These are phyloP conservation scores for Pseudochaenichthys georgianus DNA, from an alignment of 2,797 vertebrate species.

Conservation along the genomic window DNA sequence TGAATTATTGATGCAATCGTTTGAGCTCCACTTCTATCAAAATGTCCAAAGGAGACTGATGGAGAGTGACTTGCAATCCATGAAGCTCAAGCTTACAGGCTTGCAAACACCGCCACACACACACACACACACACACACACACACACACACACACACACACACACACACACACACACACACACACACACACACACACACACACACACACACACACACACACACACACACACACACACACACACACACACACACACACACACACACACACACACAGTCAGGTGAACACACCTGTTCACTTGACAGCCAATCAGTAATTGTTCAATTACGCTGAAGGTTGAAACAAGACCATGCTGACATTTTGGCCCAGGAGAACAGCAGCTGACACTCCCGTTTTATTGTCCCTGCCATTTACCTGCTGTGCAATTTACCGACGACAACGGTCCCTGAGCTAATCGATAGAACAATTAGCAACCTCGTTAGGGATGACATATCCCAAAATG, in stretches of 20 bases:
- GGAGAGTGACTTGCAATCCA: constrained; percentile 43
- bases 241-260: too few relatives aligned
- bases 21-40: constrained; percentile 33
- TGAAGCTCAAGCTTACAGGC: constrained; percentile 11
- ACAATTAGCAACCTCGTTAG: constrained; percentile 49
- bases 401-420: constrained; percentile 37
- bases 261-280: background rate
- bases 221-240: too few relatives aligned
- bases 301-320: constrained; percentile 55
- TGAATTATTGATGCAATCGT: constrained; percentile 47
- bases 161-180: too few relatives aligned
- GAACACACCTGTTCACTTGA: constrained; percentile 33
- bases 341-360: constrained; percentile 36
- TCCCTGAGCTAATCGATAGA: constrained; percentile 48
- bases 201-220: too few relatives aligned
- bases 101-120: background rate
- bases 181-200: too few relatives aligned
- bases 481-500: constrained; percentile 26
- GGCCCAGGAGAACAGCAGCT: constrained; percentile 55
- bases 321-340: constrained; percentile 62
- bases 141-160: too few relatives aligned
- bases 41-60: constrained; percentile 29
- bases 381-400: constrained; percentile 50
- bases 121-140: too few relatives aligned
- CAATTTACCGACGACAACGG: constrained; percentile 15